phyloP scores from a whole-genome alignment of 2,797 vertebrate genomes.

The Enoplosus armatus region DNA sequence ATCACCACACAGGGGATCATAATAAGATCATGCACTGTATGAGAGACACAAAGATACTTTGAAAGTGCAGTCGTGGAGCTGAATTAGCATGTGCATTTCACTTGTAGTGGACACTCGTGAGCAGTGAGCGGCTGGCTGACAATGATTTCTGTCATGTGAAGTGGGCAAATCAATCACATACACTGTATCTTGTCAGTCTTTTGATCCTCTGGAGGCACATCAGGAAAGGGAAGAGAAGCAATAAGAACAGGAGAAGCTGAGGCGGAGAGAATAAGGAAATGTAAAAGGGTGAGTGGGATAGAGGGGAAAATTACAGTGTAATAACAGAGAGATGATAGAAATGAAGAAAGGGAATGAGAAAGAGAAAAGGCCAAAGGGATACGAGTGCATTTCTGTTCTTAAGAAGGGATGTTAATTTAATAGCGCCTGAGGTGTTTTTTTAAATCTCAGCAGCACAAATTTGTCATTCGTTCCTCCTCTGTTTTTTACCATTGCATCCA shows the following conservation, averaged over 20 bases:
- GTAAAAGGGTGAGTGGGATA: slow-evolving; percentile 16
- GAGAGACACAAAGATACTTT: slow-evolving; percentile 31
- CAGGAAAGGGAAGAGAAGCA: slow-evolving; percentile 30
- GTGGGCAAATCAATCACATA: slow-evolving; percentile 48
- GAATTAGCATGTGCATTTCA: slow-evolving; percentile 52
- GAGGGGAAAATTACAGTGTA: slow-evolving; percentile 30
- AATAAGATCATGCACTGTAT: slow-evolving; percentile 31
- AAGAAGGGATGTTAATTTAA: slow-evolving; percentile 16
- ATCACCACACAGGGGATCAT: slow-evolving; percentile 34
- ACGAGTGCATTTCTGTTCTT: slow-evolving; percentile 26
- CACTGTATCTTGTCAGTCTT: slow-evolving; percentile 21
- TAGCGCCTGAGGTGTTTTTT: not conserved
- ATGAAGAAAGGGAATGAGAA: slow-evolving; percentile 16
- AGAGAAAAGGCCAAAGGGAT: slow-evolving; percentile 18
- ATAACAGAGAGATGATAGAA: slow-evolving; percentile 39
- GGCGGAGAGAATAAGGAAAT: slow-evolving; percentile 8
- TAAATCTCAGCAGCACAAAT: not conserved
- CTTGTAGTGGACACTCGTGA: slow-evolving; percentile 48
- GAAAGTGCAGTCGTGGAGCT: slow-evolving; percentile 18
- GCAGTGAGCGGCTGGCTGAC: slow-evolving; percentile 28
- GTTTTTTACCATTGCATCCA: not conserved
- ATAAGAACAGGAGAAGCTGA: slow-evolving; percentile 31
- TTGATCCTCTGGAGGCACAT: slow-evolving; percentile 38
- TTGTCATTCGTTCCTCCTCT: not conserved
- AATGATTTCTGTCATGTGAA: slow-evolving; percentile 52